Base-by-base conservation (phyloP, 2,113 vertebrate species). In the Origma solitaria region DNA sequence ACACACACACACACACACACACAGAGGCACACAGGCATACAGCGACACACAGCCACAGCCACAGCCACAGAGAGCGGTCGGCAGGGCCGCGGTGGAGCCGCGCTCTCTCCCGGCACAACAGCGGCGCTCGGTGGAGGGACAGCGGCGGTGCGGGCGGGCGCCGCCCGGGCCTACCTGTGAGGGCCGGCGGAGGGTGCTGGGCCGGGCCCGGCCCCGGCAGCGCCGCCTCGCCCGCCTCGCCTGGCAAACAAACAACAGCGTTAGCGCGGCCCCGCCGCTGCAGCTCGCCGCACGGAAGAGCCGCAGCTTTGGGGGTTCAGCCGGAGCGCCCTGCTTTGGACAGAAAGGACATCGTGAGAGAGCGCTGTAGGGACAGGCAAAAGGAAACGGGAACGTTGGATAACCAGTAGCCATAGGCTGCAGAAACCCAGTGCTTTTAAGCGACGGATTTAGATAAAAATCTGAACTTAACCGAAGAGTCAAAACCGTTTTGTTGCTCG, bases 211-310 rank as follows among this genome's bases (percentile, higher is more conserved):
- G 98, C 96, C 95, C 97, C 95, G 97, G 98, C 95, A 95, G 96
- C 97, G 98, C 98, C 96, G 97, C 98, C 83, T 96, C 97, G 98
- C 97, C 97, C 98, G 97, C 96, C 98, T 99, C 98, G 97, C 97
- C 98, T 98, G 95, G 54, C 57, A 23, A 93, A 97, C 94, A 98
- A 96, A 98, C 82, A 94, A 96, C 91, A 98, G 88, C 96, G 95
- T 93, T 94, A 97, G 82, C 49, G 40, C 66, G 94, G 94, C 86
- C 94, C 87, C 83, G 22, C 60, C 82, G 80, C 93, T 13, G 75
- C 70, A 37, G 76, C 62, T 78, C 84, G 5, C n/a, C 10, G 18
- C 5, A 9, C 37, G 6, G 16, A 22, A 44, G 75, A 60, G 76
- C 58, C 16, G 35, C 47, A 10, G 9, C 54, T 51, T 27, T 1